Evolutionary conservation across 2,797 vertebrate species (phyloP), one percentile per base, ranked within the genome.

Genomic region (Gymnocypris eckloni): DNA sequence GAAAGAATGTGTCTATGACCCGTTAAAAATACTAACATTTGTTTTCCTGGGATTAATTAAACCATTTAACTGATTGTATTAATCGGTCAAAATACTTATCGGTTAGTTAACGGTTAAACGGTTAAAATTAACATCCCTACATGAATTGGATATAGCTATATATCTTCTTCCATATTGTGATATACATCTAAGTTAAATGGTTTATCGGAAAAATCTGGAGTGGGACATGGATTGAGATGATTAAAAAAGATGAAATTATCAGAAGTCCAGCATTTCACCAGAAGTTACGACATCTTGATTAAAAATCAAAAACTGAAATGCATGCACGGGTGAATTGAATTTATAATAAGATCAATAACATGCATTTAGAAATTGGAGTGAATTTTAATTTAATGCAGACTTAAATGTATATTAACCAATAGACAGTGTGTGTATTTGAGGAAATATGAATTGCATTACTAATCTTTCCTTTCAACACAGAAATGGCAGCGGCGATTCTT

Each of bases 401-500:
- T 66, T 18, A 67, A 67, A 33, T 7, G 25, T 7, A 33, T 33
- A n/a, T n/a, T n/a, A 69, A 69, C 7, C 15, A 28, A 1, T 48
- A 50, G n/a, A 50, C n/a, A 20, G 13, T 12, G 6, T 28, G 4
- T 28, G 10, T 39, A 37, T 61, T 43, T 43, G 33, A n/a, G 20
- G 39, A 12, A 77, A 33, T 48, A 7, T 66, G 25, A 37, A 2
- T 67, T 20, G 7, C 2, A 18, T 33, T 73, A 69, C 67, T 66
- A 13, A 71, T 72, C 18, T 75, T 64, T 91, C 6, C 39, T 87
- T 88, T 72, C 4, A 6, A 1, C 33, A 6, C 93, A 96, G 96
- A 96, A 96, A 95, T 96, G 96, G 96, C 96, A 96, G 69, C 91
- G 96, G 86, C 91, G 96, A 73, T 96, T 96, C 93, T 96, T 96